Percentiles rank a stretch among this genome's conserved stretches.
Conservation (phyloP, 2,113 vertebrate species). For the Carassius carassius region DNA sequence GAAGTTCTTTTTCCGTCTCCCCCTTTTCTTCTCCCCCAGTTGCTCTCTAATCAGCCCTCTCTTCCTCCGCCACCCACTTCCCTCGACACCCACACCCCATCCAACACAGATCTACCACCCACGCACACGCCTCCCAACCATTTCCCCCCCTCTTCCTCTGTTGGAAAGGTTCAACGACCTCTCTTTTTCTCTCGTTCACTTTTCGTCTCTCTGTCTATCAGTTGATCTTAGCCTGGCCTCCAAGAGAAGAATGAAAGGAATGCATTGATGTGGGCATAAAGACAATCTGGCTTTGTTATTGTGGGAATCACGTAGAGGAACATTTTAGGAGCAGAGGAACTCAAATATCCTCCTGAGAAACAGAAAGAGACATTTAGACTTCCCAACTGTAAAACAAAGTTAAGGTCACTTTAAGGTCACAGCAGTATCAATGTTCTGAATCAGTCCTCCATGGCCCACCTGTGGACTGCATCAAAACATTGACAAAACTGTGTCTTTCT, state of each 20-base stretch:
- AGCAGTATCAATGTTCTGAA: background rate
- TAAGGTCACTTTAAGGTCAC: background rate
- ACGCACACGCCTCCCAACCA: constrained; percentile 24
- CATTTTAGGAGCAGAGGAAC: constrained; percentile 24
- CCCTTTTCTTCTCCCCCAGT: constrained; percentile 41
- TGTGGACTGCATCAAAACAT: constrained; percentile 38
- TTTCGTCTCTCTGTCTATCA: constrained; percentile 40
- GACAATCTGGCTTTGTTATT: constrained; percentile 56
- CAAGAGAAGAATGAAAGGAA: constrained; percentile 54
- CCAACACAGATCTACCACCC: constrained; percentile 39
- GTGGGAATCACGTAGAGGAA: constrained; percentile 24
- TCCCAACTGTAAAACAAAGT: constrained; percentile 8
- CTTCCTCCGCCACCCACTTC: constrained; percentile 52
- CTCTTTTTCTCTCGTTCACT: constrained; percentile 25
- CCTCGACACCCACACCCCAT: constrained; percentile 44
- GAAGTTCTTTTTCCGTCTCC: constrained; percentile 45
- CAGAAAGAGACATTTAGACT: background rate
- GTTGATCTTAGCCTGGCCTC: constrained; percentile 53
- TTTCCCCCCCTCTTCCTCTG: constrained; percentile 36
- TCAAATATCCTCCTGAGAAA: background rate
- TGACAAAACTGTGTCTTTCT: constrained; percentile 35
- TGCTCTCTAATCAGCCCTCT: constrained; percentile 51
- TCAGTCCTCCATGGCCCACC: constrained; percentile 22
- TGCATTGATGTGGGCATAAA: constrained; percentile 51
- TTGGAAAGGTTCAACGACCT: constrained; percentile 53